Evolutionary conservation across 2,113 vertebrate genomes (phyloP).

Genomic region (Alosa alosa): DNA sequence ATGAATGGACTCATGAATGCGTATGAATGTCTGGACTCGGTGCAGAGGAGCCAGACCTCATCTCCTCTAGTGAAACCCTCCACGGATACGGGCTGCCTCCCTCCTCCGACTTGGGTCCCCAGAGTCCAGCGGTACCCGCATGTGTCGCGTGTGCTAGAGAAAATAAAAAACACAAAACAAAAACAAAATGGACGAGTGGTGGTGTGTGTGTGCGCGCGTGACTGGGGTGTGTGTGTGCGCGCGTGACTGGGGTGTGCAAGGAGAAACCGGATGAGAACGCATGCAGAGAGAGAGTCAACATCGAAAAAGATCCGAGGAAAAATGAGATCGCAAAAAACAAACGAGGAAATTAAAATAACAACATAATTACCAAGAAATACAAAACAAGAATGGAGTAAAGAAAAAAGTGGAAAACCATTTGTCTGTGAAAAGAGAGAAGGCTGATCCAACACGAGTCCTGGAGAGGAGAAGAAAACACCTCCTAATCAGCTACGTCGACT

Average conservation of each 20-base stretch:
- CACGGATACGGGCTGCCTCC: conserved; percentile 71
- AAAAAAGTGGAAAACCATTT: conserved; percentile 72
- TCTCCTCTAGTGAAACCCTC: conserved; percentile 79
- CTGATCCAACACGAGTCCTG: conserved; percentile 73
- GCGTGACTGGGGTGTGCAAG: conserved; percentile 65
- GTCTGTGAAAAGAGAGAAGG: conserved; percentile 83
- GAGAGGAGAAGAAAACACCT: conserved; percentile 74
- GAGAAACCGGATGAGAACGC: conserved; percentile 84
- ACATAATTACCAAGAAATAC: conserved; percentile 30
- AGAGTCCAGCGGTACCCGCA: conserved; percentile 76
- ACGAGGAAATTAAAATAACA: conserved; percentile 57
- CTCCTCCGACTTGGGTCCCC: conserved; percentile 61
- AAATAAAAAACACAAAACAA: neutral
- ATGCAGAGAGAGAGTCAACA: conserved; percentile 69
- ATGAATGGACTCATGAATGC: conserved; percentile 85
- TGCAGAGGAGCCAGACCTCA: conserved; percentile 82
- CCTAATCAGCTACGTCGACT: conserved; percentile 66
- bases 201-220: conserved; percentile 64
- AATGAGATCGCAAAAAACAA: conserved; percentile 39
- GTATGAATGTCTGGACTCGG: conserved; percentile 89
- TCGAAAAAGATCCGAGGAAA: conserved; percentile 36
- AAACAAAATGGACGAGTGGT: conserved; percentile 66
- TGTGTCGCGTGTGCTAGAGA: conserved; percentile 75
- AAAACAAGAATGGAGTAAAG: conserved; percentile 34
- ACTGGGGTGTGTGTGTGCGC: conserved; percentile 60